Conservation (phyloP, 2,113 vertebrate species). For the Azemiops feae region DNA sequence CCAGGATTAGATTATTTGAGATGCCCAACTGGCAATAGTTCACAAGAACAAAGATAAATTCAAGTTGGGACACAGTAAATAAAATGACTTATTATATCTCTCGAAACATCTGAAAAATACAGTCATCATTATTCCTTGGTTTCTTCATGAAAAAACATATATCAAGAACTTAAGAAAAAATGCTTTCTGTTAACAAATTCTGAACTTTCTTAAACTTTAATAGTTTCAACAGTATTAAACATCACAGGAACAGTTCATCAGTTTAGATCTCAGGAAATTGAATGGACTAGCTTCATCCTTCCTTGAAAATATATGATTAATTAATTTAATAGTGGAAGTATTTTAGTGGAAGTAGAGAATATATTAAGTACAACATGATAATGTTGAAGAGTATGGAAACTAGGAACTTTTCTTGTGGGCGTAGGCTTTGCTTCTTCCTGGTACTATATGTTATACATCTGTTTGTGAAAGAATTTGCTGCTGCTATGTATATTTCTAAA, state of each 20-base stretch:
- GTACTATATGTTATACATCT: conserved; percentile 61
- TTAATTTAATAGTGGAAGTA: not conserved
- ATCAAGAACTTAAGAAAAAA: not conserved
- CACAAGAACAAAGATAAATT: conserved; percentile 28
- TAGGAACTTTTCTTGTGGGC: conserved; percentile 63
- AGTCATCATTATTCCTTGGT: not conserved
- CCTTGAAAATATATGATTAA: not conserved
- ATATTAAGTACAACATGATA: conserved; percentile 43
- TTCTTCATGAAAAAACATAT: not conserved
- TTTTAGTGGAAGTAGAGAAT: not conserved
- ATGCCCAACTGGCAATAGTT: conserved; percentile 5
- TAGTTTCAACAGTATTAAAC: conserved; percentile 52
- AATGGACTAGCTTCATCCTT: not conserved
- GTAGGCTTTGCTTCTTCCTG: conserved; percentile 73
- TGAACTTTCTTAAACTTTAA: conserved; percentile 42
- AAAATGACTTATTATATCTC: not conserved
- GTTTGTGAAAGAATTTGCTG: conserved; percentile 66
- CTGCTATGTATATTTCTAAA: conserved; percentile 76
- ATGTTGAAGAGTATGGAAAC: conserved; percentile 66
- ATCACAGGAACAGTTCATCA: conserved; percentile 5
- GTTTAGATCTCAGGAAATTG: not conserved
- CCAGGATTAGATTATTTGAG: not conserved
- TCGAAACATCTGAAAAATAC: not conserved
- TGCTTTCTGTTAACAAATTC: conserved; percentile 13
- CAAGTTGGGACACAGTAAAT: fast-evolving